Base-by-base conservation (phyloP, 2,797 vertebrate genomes). In the Sitta carolinensis region DNA sequence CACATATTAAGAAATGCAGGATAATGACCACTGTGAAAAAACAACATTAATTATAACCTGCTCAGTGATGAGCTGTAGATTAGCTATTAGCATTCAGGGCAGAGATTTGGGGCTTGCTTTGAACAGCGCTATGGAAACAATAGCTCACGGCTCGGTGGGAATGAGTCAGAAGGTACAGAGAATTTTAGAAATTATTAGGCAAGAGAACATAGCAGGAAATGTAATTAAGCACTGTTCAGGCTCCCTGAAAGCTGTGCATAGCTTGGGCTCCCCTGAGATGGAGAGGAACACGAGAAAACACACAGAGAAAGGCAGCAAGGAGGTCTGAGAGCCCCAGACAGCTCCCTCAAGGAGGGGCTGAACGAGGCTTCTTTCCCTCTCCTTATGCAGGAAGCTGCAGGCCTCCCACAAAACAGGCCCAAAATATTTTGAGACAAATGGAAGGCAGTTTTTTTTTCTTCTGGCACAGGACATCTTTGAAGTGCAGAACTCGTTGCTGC, bases 81-180 rank as follows among this genome's bases (percentile, higher is more conserved):
- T 66, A 86, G 89, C 69, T 84, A 91, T 96, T 95, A 96, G 88
- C 66, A 96, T 96, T 90, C 96, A 94, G 79, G 73, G 81, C 34
- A 91, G 91, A 89, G 83, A 66, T 78, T 86, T 74, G 92, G 83
- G 76, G 52, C 85, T 93, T 2, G 8, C 83, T 96, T 94, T 90
- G 83, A 95, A 90, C 73, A 76, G 66, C 38, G 2, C 89, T 91
- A 36, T 63, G 93, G 92, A 95, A 94, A 96, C 95, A 95, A 94
- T 86, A 94, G 90, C 93, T 91, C 74, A 81, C 38, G 79, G 58
- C 96, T 95, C 83, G 29, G 25, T 86, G 90, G 91, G 89, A 96
- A 96, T 94, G 94, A 96, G 83, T 94, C 93, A 96, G 90, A 96
- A 95, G 74, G 80, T 84, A 73, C 69, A 81, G 76, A 94, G 87